These are phyloP conservation scores for Peribatodes rhomboidaria DNA, from an alignment of 2,888 invertebrate genomes.

Conservation along the genomic window DNA sequence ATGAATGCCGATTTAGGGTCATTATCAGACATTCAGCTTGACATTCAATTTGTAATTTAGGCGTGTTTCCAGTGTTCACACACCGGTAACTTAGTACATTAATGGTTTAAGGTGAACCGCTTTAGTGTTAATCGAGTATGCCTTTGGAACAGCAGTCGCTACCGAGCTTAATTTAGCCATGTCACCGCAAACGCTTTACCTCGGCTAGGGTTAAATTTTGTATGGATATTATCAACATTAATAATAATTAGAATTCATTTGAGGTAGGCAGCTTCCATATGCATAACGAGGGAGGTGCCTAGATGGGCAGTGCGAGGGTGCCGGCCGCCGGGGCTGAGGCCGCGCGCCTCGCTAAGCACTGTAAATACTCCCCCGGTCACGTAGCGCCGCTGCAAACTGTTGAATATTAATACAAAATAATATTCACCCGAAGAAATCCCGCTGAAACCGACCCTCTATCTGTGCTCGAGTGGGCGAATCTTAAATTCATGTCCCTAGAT, in stretches of 20 bases:
- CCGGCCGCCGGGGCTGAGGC: slow-evolving; percentile 58
- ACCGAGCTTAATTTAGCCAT: slow-evolving; percentile 20
- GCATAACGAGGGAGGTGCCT: slow-evolving; percentile 58
- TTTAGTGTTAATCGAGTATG: slow-evolving; percentile 25
- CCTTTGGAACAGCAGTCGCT: slow-evolving; percentile 14
- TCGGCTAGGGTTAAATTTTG: slow-evolving; percentile 25
- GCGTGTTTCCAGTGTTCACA: slow-evolving; percentile 10
- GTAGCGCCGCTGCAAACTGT: slow-evolving; percentile 78
- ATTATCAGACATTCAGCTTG: slow-evolving; percentile 7
- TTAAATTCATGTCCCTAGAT: slow-evolving; percentile 38
- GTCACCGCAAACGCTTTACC: slow-evolving; percentile 21
- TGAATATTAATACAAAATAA: slow-evolving; percentile 83
- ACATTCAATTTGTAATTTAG: slow-evolving; percentile 17
- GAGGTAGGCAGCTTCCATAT: slow-evolving; percentile 57
- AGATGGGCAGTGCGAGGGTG: slow-evolving; percentile 53
- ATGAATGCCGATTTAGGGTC: background rate
- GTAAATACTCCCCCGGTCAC: slow-evolving; percentile 82
- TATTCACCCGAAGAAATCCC: slow-evolving; percentile 68
- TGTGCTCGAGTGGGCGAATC: slow-evolving; percentile 61
- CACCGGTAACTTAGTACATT: slow-evolving; percentile 20
- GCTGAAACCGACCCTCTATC: slow-evolving; percentile 59
- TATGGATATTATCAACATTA: slow-evolving; percentile 31
- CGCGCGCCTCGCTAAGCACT: slow-evolving; percentile 79
- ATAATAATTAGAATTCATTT: slow-evolving; percentile 42
- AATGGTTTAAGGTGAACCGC: slow-evolving; percentile 28